Percentiles rank a stretch among this genome's conserved stretches.
These are phyloP conservation scores for Hippocampus kuda DNA, from an alignment of 2,797 vertebrate genomes.

Conservation along the genomic window DNA sequence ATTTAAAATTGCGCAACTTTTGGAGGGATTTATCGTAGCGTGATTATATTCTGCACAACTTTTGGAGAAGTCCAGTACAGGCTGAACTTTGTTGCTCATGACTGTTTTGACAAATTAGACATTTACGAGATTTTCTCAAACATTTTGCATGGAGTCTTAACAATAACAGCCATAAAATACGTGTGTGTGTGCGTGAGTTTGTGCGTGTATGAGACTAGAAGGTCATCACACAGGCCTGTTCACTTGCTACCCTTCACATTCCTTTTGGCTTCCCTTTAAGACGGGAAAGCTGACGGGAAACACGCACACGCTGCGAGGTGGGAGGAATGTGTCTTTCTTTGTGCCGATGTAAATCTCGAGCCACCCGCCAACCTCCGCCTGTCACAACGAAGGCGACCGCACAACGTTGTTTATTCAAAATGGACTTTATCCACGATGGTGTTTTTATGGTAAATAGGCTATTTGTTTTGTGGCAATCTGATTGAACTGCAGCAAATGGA, in stretches of 20 bases:
- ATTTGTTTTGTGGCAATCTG: slow-evolving; percentile 2
- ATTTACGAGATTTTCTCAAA: slow-evolving; percentile 1
- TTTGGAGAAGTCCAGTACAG: too few species aligned
- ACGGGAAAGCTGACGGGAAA: not conserved
- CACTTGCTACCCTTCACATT: not conserved
- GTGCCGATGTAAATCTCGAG: not conserved
- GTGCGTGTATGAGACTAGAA: not conserved
- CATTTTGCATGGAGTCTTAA: not conserved
- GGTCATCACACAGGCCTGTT: not conserved
- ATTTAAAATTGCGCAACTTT: not conserved
- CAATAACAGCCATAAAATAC: not conserved
- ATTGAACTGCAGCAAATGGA: not conserved
- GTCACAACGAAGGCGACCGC: not conserved
- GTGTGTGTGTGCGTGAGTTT: not conserved
- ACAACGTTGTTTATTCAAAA: slow-evolving; percentile 4
- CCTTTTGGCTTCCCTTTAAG: not conserved
- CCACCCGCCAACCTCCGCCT: not conserved
- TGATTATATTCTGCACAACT: too few species aligned
- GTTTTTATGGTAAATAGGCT: not conserved
- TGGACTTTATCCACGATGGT: not conserved
- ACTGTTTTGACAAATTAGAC: not conserved
- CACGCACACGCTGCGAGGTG: not conserved
- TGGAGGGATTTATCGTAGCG: not conserved
- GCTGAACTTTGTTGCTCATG: not conserved
- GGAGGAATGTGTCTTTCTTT: slow-evolving; percentile 2